These are phyloP conservation scores for Thaumatotibia leucotreta DNA, from an alignment of 1,140 invertebrate genomes.

Conservation along the genomic window DNA sequence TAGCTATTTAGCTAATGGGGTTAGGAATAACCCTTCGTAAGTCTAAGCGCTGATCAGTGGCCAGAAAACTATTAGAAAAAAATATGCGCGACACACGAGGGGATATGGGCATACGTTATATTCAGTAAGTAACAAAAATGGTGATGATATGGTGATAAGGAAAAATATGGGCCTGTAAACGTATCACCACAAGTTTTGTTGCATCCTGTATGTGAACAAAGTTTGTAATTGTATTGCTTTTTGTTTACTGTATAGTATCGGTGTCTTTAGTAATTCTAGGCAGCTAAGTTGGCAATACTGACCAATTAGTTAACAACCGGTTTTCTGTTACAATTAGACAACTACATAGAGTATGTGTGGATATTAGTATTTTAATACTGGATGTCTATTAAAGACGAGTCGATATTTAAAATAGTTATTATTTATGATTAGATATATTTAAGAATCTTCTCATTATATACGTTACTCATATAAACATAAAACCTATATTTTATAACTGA, in stretches of 20 bases:
- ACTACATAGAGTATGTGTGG: neutral
- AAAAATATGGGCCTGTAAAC: too few relatives aligned
- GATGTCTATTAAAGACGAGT: neutral
- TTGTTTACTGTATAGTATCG: constrained; percentile 4
- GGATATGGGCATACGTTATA: too few relatives aligned
- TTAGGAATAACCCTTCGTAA: too few relatives aligned
- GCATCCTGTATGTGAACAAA: too few relatives aligned
- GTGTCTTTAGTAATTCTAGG: constrained; percentile 10
- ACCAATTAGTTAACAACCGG: constrained; percentile 9
- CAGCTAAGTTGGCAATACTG: constrained; percentile 6
- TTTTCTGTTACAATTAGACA: neutral
- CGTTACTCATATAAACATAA: neutral
- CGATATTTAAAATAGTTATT: neutral
- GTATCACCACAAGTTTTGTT: too few relatives aligned
- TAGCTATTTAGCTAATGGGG: too few relatives aligned
- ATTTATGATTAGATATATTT: neutral
- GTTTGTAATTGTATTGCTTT: neutral
- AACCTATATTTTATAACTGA: neutral
- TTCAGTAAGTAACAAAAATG: too few relatives aligned
- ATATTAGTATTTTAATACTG: neutral
- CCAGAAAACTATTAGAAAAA: too few relatives aligned
- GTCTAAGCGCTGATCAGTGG: too few relatives aligned
- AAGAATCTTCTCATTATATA: neutral
- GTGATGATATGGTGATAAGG: too few relatives aligned
- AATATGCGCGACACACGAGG: too few relatives aligned